Evolutionary conservation across 2,888 invertebrate species (phyloP).

Genomic region (Dinocampus coccinellae): DNA sequence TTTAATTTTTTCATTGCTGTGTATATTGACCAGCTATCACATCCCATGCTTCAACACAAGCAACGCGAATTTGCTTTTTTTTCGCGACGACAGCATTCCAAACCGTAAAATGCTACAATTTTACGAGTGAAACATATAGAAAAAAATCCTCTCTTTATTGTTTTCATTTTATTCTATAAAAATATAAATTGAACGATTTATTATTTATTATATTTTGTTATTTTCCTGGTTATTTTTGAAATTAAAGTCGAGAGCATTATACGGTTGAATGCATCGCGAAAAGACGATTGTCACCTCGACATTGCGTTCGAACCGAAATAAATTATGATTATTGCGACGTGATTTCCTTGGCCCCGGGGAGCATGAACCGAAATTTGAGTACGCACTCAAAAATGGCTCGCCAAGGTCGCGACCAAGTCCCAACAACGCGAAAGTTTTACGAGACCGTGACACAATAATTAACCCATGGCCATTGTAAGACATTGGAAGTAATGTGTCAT

Average conservation of each 20-base stretch:
- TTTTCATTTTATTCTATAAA: not conserved
- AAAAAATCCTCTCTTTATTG: not conserved
- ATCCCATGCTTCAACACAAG: not conserved
- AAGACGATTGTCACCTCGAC: not conserved
- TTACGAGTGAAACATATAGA: not conserved
- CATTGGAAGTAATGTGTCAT: not conserved
- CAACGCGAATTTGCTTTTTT: constrained; percentile 1
- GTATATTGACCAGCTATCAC: not conserved
- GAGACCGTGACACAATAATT: constrained; percentile 13
- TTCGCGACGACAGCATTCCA: not conserved
- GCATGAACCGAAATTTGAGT: not conserved
- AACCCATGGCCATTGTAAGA: not conserved
- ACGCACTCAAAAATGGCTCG: not conserved
- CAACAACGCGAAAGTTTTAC: not conserved
- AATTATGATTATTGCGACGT: not conserved
- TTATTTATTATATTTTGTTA: too few relatives aligned
- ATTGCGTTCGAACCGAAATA: not conserved
- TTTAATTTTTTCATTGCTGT: not conserved
- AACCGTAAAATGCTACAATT: not conserved
- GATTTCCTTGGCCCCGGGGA: not conserved
- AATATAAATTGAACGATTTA: not conserved
- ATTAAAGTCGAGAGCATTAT: not conserved
- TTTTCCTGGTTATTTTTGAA: too few relatives aligned
- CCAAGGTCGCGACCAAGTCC: constrained; percentile 15
- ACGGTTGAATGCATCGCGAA: not conserved